Conservation (phyloP, 2,888 invertebrate species). For the Noctua comes region DNA sequence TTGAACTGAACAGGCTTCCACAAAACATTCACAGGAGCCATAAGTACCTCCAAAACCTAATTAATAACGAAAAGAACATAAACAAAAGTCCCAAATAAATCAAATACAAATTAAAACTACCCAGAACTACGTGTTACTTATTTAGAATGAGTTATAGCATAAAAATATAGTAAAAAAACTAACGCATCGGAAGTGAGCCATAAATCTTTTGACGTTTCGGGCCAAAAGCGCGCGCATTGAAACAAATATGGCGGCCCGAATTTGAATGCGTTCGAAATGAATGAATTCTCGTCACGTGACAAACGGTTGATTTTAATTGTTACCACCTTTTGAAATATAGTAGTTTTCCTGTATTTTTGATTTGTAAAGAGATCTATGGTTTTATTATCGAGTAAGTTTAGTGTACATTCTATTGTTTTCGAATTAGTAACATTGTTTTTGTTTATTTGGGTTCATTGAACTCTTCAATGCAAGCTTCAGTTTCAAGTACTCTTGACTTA, state of each 20-base stretch:
- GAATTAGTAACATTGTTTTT: conserved; percentile 39
- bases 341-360: conserved; percentile 55
- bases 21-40: not conserved
- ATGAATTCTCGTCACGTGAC: conserved; percentile 58
- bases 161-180: conserved; percentile 67
- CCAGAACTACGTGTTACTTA: conserved; percentile 64
- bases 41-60: conserved; percentile 9
- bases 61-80: conserved; percentile 34
- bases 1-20: no score
- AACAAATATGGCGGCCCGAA: conserved; percentile 65
- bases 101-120: conserved; percentile 60
- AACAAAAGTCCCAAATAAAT: conserved; percentile 56
- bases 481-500: conserved; percentile 28
- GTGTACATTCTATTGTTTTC: conserved; percentile 34
- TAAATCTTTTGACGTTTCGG: conserved; percentile 77
- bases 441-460: conserved; percentile 45
- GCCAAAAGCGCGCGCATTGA: conserved; percentile 74
- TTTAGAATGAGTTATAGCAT: conserved; percentile 66
- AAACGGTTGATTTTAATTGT: conserved; percentile 65
- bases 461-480: not conserved
- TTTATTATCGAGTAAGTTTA: conserved; percentile 15
- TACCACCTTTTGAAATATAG: conserved; percentile 55
- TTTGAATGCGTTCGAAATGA: conserved; percentile 64
- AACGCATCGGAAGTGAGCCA: conserved; percentile 77
- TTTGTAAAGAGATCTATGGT: conserved; percentile 26